phyloP scores from a whole-genome alignment of 2,113 vertebrate species.

The Xiphias gladius region DNA sequence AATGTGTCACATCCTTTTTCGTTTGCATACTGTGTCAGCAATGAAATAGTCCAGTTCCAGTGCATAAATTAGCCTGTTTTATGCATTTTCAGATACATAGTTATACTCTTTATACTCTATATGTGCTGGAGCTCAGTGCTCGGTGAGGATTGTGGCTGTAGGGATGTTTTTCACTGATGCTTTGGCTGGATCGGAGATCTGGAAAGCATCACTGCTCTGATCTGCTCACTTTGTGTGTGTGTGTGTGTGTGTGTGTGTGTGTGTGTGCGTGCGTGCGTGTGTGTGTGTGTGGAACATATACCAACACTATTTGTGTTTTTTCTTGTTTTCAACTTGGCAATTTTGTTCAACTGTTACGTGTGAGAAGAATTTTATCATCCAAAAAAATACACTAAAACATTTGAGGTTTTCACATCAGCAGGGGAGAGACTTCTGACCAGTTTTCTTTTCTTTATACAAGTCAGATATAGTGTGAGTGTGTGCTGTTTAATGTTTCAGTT shows the following conservation, averaged over 20 bases:
- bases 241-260: constrained; percentile 10
- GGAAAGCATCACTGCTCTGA: constrained; percentile 32
- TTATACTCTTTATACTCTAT: background rate
- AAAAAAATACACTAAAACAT: background rate
- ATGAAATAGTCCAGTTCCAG: too few relatives aligned
- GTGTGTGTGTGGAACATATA: constrained; percentile 1
- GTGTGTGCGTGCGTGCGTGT: background rate
- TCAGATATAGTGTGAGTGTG: too few relatives aligned
- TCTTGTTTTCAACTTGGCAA: background rate
- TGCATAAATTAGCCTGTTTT: too few relatives aligned
- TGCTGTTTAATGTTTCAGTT: constrained; percentile 1
- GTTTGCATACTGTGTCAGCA: too few relatives aligned
- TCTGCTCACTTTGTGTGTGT: constrained; percentile 27
- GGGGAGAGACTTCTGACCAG: too few relatives aligned
- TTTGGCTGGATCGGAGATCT: constrained; percentile 22
- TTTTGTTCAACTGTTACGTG: background rate
- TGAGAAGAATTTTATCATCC: background rate
- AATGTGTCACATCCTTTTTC: background rate
- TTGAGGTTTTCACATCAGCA: background rate
- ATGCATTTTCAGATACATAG: too few relatives aligned
- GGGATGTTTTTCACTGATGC: constrained; percentile 9
- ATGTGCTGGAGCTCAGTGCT: background rate
- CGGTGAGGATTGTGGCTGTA: constrained; percentile 23
- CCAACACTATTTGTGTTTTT: constrained; percentile 1
- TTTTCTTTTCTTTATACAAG: too few relatives aligned